Evolutionary conservation across 2,113 vertebrate species (phyloP).

Genomic region (Oreotrochilus melanogaster): DNA sequence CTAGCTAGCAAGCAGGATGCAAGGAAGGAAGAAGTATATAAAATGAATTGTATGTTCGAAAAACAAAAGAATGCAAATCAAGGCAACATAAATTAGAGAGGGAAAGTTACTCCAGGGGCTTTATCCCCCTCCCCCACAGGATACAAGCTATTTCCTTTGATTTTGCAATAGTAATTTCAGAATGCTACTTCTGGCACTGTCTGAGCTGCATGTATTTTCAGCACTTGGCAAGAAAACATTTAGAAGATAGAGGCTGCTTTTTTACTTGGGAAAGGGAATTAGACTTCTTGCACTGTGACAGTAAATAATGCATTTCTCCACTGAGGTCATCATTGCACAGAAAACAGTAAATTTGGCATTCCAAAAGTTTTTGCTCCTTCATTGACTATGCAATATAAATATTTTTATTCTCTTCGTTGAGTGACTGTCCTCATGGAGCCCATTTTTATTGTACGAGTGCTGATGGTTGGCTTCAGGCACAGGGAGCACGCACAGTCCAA

Average conservation of each 20-base stretch:
- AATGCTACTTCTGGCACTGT: constrained; percentile 55
- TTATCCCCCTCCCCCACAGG: constrained; percentile 35
- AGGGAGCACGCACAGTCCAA: constrained; percentile 27
- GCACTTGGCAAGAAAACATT: constrained; percentile 43
- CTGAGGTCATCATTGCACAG: neutral
- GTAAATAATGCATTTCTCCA: constrained; percentile 7
- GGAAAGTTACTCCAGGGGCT: constrained; percentile 21
- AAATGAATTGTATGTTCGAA: neutral
- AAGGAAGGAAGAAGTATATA: neutral
- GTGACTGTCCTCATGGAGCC: constrained; percentile 44
- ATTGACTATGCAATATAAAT: constrained; percentile 18
- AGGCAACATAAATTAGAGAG: constrained; percentile 36
- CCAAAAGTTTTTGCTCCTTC: neutral
- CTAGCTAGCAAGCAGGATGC: neutral
- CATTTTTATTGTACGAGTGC: neutral
- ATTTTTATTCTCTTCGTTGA: constrained; percentile 21
- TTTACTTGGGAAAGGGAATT: constrained; percentile 30
- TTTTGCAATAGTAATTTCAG: constrained; percentile 52
- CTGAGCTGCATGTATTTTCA: constrained; percentile 39
- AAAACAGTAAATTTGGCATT: constrained; percentile 13
- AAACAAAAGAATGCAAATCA: constrained; percentile 53
- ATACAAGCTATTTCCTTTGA: constrained; percentile 62
- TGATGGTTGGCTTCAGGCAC: neutral
- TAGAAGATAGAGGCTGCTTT: neutral
- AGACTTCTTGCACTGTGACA: neutral